Evolutionary conservation across 1,140 invertebrate genomes (phyloP).

Genomic region (Ptiloglossa arizonensis): DNA sequence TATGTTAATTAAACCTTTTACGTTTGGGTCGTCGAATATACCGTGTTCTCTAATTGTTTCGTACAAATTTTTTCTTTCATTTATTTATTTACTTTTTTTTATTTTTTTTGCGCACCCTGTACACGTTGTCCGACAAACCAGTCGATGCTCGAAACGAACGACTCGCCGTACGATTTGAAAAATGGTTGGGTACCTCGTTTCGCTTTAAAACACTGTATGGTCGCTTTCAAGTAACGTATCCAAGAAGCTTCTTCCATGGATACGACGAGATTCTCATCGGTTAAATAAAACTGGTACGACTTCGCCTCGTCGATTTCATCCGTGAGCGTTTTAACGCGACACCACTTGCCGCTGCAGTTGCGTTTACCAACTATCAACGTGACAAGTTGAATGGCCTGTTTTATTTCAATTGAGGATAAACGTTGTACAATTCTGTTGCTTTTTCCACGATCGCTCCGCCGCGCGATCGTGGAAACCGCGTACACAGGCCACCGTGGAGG

Average conservation of each 20-base stretch:
- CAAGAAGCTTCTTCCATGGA: neutral
- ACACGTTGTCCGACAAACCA: no score
- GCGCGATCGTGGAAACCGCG: neutral
- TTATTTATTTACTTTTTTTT: no score
- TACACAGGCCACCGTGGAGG: neutral
- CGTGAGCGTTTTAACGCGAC: conserved; percentile 24
- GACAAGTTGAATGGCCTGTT: conserved; percentile 52
- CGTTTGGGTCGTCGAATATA: no score
- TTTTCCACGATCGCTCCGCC: neutral
- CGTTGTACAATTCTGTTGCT: neutral
- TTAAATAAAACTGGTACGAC: neutral
- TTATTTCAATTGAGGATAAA: conserved; percentile 43
- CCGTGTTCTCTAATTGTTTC: no score
- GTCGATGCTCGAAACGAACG: no score
- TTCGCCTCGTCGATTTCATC: neutral
- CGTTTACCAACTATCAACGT: conserved; percentile 44
- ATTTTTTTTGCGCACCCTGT: no score
- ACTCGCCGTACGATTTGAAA: no score
- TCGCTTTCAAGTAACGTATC: conserved; percentile 35
- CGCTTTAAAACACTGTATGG: conserved; percentile 34
- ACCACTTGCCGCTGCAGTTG: conserved; percentile 14
- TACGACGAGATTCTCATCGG: neutral
- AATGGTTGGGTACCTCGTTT: conserved; percentile 24
- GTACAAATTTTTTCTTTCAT: no score
- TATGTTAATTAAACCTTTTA: no score